Conservation (phyloP, 2,888 invertebrate genomes). For the Polylopha cassiicola region DNA sequence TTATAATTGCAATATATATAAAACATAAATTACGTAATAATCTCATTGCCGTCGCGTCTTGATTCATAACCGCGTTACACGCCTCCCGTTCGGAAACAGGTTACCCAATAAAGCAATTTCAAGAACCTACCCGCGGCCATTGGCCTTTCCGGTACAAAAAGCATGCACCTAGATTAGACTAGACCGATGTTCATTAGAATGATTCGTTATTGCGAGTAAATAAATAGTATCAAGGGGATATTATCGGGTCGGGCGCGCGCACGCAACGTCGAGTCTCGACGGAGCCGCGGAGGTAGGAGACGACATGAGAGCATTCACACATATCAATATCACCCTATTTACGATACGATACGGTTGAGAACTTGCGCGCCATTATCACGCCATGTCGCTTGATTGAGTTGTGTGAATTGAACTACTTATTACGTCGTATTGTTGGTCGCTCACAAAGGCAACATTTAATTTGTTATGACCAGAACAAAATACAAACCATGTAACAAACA, state of each 20-base stretch:
- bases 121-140: conserved; percentile 64
- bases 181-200: conserved; percentile 42
- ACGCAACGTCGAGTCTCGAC: conserved; percentile 43
- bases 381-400: conserved; percentile 25
- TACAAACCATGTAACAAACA: background rate
- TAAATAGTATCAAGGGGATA: conserved; percentile 34
- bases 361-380: conserved; percentile 17
- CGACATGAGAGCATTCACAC: conserved; percentile 30
- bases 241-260: conserved; percentile 33
- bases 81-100: conserved; percentile 62
- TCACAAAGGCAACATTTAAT: background rate
- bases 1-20: conserved; percentile 13
- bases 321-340: conserved; percentile 27
- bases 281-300: conserved; percentile 21
- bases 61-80: conserved; percentile 57
- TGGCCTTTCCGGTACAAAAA: conserved; percentile 63
- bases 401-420: conserved; percentile 9
- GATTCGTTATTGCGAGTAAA: conserved; percentile 32
- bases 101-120: conserved; percentile 72
- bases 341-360: conserved; percentile 25
- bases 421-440: conserved; percentile 3
- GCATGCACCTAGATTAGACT: conserved; percentile 51
- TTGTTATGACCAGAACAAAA: background rate
- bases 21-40: conserved; percentile 30
- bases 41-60: conserved; percentile 47